phyloP scores from a whole-genome alignment of 2,797 vertebrate genomes.

The Etheostoma perlongum region DNA sequence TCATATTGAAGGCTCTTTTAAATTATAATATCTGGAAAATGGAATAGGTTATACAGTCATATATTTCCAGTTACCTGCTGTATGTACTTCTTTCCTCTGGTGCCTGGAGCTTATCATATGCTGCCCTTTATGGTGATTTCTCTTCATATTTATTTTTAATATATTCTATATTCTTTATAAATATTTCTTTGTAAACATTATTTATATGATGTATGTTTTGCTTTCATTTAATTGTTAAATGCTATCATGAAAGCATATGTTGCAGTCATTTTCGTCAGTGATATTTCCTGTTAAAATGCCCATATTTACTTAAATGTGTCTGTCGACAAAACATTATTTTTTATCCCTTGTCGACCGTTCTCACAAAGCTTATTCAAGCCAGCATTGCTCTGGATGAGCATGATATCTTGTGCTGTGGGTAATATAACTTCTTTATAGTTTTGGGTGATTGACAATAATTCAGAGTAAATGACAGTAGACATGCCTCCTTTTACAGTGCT shows the following conservation, averaged over 20 bases:
- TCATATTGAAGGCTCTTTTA: neutral
- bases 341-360: neutral
- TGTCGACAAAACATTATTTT: neutral
- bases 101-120: neutral
- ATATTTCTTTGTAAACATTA: neutral
- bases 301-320: neutral
- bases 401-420: neutral
- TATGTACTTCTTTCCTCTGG: neutral
- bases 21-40: neutral
- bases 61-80: neutral
- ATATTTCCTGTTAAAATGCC: too few relatives aligned
- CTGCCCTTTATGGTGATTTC: neutral
- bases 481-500: neutral
- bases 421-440: neutral
- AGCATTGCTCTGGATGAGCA: neutral
- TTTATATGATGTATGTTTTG: neutral
- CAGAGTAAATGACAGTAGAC: neutral
- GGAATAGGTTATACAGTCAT: neutral
- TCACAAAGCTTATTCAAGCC: neutral
- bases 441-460: conserved; percentile 21
- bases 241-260: too few relatives aligned
- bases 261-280: too few relatives aligned
- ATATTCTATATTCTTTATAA: too few relatives aligned
- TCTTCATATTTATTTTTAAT: neutral
- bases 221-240: neutral